A percentile compares a stretch with the other conserved stretches of the same genome.
Conservation (phyloP, 2,797 vertebrate species). For the Salarias fasciatus region DNA sequence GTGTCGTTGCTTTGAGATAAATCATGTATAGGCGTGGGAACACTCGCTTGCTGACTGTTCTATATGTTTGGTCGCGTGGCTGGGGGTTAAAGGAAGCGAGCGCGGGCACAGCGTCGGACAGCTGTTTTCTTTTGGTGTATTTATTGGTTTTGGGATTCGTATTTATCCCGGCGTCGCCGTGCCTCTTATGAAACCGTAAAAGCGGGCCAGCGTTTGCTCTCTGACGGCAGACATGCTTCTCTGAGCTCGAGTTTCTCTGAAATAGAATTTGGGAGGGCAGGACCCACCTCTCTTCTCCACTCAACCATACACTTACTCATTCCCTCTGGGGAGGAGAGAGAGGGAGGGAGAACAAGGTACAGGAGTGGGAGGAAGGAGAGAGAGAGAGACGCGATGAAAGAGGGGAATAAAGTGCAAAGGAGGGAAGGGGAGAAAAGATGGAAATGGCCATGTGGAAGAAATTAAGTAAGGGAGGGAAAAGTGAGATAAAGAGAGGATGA, state of each 20-base stretch:
- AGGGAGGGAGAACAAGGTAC: constrained; percentile 53
- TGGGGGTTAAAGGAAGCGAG: constrained; percentile 43
- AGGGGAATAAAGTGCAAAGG: constrained; percentile 50
- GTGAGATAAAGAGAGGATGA: constrained; percentile 14
- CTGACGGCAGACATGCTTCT: constrained; percentile 70
- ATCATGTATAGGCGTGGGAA: constrained; percentile 74
- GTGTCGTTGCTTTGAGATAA: constrained; percentile 51
- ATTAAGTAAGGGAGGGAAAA: constrained; percentile 6
- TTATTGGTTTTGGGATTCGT: constrained; percentile 51
- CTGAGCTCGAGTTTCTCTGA: constrained; percentile 73
- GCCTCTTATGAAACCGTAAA: constrained; percentile 66
- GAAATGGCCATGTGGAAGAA: constrained; percentile 32
- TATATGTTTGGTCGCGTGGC: constrained; percentile 33
- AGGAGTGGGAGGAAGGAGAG: constrained; percentile 48
- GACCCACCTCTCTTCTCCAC: constrained; percentile 79
- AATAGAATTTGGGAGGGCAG: constrained; percentile 80
- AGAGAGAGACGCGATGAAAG: constrained; percentile 39
- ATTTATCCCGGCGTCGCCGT: constrained; percentile 38
- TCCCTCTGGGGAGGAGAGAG: constrained; percentile 68
- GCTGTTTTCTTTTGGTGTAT: constrained; percentile 49
- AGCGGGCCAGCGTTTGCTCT: constrained; percentile 64
- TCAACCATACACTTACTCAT: constrained; percentile 75
- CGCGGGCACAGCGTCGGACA: constrained; percentile 38
- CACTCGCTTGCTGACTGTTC: constrained; percentile 33
- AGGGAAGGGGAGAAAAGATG: constrained; percentile 42